These are phyloP conservation scores for Lutraria rhynchaena DNA, from an alignment of 1,140 invertebrate species.

Conservation along the genomic window DNA sequence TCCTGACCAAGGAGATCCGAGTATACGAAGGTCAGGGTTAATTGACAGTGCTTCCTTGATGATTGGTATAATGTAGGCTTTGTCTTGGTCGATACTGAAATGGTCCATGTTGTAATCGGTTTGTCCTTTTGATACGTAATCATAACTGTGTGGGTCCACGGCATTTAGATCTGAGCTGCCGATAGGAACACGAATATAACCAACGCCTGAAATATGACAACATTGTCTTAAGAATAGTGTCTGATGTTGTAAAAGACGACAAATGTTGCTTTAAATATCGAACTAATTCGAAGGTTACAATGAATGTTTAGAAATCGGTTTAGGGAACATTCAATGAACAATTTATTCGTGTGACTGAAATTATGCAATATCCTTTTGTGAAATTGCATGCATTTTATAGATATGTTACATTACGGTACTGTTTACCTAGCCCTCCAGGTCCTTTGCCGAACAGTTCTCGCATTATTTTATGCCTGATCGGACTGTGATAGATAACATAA, in stretches of 20 bases:
- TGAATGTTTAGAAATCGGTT: no score
- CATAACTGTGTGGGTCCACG: constrained; percentile 64
- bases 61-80: constrained; percentile 66
- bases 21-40: constrained; percentile 65
- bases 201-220: constrained; percentile 57
- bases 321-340: no score
- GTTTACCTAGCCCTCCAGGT: constrained; percentile 22
- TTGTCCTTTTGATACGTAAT: constrained; percentile 50
- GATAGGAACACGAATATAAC: constrained; percentile 65
- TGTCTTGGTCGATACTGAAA: constrained; percentile 68
- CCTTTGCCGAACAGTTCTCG: constrained; percentile 58
- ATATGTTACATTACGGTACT: no score
- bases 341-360: no score
- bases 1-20: constrained; percentile 67
- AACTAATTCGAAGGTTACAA: no score
- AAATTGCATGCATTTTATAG: no score
- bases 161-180: constrained; percentile 65
- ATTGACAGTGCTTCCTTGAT: constrained; percentile 63
- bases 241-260: no score
- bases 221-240: no score
- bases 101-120: constrained; percentile 65
- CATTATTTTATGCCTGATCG: constrained; percentile 61
- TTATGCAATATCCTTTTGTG: no score
- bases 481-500: constrained; percentile 65
- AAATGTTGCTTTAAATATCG: no score